Base-by-base conservation (phyloP, 2,797 vertebrate genomes). In the Parambassis ranga region DNA sequence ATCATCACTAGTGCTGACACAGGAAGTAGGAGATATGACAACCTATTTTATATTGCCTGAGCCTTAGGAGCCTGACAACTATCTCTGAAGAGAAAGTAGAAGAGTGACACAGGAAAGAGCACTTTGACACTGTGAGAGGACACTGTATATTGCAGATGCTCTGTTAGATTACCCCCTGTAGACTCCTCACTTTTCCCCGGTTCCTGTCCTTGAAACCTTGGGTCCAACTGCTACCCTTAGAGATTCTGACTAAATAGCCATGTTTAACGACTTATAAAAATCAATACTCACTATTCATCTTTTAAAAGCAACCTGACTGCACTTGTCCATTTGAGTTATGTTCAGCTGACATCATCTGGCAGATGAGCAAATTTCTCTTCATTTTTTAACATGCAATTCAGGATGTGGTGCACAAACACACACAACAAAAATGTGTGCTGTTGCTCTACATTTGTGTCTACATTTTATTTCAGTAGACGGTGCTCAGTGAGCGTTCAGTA, bases 21-120 rank as follows among this genome's bases (percentile, higher is more conserved):
- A 77, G 83, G 82, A 90, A 77, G 83, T 77, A 87, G 77, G 86
- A 91, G 90, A 86, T 89, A 93, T 79, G 87, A 91, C 82, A 86
- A 92, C 90, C 88, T 87, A 88, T 91, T 92, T 91, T 77, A 0
- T 35, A 79, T 69, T 39, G 65, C 88, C 85, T 71, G 69, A 56
- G 72, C 78, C 80, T 86, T 82, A 81, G 64, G 63, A 81, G 79
- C 61, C 62, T 57, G 77, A 81, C 63, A 71, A 66, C 67, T 26
- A 61, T 77, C 57, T 80, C 83, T 73, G 53, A 2, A 41, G 78
- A 70, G 76, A 71, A 60, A 61, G 67, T 4, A 28, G 44, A 57
- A 4, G 44, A 59, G 71, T 56, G 80, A 79, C 66, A 79, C 24
- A 38, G 43, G 60, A 44, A n/a, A 51, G 44, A 77, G 67, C 74